Evolutionary conservation across 2,888 invertebrate species (phyloP).

Genomic region (Aleiodes leptofemur): DNA sequence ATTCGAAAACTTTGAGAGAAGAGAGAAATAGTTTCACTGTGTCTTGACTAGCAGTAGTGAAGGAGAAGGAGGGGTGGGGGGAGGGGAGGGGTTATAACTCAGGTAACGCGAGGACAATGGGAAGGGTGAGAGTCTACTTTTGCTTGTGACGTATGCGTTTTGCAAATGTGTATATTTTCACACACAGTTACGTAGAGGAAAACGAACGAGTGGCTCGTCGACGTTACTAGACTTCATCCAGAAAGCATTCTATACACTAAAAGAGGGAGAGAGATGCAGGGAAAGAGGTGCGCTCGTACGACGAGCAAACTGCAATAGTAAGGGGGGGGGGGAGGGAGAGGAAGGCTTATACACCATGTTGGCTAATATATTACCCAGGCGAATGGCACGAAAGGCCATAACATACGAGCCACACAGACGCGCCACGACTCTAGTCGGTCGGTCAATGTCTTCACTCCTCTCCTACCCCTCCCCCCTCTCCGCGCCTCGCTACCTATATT

Average conservation of each 20-base stretch:
- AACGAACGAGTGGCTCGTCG: constrained; percentile 38
- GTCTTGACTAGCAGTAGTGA: background rate
- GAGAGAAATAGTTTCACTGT: constrained; percentile 1
- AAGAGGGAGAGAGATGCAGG: too few species aligned
- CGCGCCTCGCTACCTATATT: background rate
- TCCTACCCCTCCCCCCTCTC: background rate
- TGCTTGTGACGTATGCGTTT: constrained; percentile 36
- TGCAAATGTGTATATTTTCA: constrained; percentile 42
- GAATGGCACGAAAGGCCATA: constrained; percentile 52
- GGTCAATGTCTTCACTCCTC: constrained; percentile 53
- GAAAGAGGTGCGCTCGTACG: too few species aligned
- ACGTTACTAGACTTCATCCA: constrained; percentile 10
- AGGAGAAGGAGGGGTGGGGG: background rate
- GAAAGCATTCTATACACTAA: background rate
- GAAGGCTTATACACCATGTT: constrained; percentile 38
- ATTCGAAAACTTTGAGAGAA: constrained; percentile 33
- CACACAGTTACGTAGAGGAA: constrained; percentile 43
- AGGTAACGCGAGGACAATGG: constrained; percentile 30
- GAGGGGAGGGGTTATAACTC: constrained; percentile 23
- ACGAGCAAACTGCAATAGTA: too few species aligned
- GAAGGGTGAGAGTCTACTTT: constrained; percentile 30
- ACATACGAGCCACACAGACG: constrained; percentile 48
- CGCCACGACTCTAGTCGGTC: constrained; percentile 44
- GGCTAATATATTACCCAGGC: constrained; percentile 54
- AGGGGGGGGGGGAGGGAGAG: background rate